A percentile compares a stretch with the other conserved stretches of the same genome.
Conservation (phyloP, 2,113 vertebrate genomes). For the Casuarius casuarius region DNA sequence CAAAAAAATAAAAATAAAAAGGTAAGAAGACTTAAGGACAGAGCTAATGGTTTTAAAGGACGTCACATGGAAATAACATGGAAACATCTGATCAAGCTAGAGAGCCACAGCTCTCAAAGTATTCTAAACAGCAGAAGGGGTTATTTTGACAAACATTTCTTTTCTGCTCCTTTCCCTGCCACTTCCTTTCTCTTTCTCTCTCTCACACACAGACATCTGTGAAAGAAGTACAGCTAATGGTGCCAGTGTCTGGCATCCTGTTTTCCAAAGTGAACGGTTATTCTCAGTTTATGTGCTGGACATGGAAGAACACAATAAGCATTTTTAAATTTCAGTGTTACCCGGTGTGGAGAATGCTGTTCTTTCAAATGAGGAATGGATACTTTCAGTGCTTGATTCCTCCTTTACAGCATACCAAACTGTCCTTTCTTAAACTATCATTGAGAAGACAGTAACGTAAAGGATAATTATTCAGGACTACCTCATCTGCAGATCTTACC, state of each 20-base stretch:
- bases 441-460: background rate
- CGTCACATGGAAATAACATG: background rate
- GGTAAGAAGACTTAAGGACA: background rate
- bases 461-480: background rate
- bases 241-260: background rate
- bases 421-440: background rate
- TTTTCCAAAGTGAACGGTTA: background rate
- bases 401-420: background rate
- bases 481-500: background rate
- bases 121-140: too few species aligned
- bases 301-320: background rate
- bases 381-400: background rate
- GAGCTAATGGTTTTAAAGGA: background rate
- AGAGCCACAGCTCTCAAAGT: background rate
- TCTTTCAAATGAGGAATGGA: background rate
- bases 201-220: background rate
- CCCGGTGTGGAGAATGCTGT: background rate
- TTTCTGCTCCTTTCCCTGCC: background rate
- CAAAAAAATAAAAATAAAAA: background rate
- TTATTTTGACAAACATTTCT: background rate
- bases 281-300: background rate
- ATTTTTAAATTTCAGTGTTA: background rate
- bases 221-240: background rate
- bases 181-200: background rate
- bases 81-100: background rate